A percentile compares a stretch with the other conserved stretches of the same genome.
Evolutionary conservation across 2,797 vertebrate genomes (phyloP).

Genomic region (Myiotriccus ornatus): DNA sequence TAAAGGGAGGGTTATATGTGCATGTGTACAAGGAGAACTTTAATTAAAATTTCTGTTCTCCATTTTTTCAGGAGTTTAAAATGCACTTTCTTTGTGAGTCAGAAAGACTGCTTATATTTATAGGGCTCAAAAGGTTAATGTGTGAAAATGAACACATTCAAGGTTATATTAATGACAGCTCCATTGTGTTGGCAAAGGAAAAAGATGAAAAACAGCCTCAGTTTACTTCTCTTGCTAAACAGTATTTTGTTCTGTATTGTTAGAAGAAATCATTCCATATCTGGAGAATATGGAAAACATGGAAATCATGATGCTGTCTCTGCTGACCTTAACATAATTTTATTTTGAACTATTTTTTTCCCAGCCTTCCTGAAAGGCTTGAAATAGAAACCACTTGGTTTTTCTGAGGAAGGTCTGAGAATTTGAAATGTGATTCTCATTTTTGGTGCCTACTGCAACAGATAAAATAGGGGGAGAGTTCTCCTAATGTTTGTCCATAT

Average conservation of each 20-base stretch:
- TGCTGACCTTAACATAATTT: background rate
- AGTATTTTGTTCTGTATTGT: background rate
- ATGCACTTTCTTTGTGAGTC: background rate
- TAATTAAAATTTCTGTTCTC: background rate
- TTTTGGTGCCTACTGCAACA: background rate
- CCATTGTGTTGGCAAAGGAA: background rate
- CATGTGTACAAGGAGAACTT: background rate
- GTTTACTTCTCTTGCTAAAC: background rate
- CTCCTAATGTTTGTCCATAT: background rate
- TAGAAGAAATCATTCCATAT: background rate
- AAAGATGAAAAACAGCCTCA: background rate
- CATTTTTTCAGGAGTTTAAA: slow-evolving; percentile 26
- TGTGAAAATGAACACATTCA: background rate
- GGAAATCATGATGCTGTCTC: background rate
- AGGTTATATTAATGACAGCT: background rate
- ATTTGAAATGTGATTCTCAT: background rate
- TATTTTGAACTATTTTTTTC: background rate
- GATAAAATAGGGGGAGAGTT: background rate
- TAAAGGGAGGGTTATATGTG: background rate
- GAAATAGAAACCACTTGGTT: background rate
- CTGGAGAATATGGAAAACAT: background rate
- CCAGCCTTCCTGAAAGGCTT: background rate
- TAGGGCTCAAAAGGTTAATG: slow-evolving; percentile 3
- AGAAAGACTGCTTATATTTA: background rate
- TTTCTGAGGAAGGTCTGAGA: background rate